phyloP scores from a whole-genome alignment of 2,113 vertebrate genomes.

The Enhydra lutris region DNA sequence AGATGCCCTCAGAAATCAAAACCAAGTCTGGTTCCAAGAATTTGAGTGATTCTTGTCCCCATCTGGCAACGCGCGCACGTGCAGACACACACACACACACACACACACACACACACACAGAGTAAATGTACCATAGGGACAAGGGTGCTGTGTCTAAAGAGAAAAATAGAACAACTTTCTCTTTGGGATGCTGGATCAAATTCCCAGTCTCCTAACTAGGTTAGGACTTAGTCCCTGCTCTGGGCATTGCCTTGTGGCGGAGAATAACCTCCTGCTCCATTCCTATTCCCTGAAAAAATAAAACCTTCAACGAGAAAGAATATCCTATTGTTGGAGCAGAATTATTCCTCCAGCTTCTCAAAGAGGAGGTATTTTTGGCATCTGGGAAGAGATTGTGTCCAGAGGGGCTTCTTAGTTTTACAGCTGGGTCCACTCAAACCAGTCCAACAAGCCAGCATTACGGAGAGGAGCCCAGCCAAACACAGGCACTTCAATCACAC shows the following conservation, averaged over 20 bases:
- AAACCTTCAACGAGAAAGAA: constrained; percentile 58
- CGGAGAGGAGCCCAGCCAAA: constrained; percentile 59
- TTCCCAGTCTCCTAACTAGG: constrained; percentile 60
- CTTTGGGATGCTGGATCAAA: constrained; percentile 56
- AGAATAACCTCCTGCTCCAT: constrained; percentile 53
- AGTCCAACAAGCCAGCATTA: constrained; percentile 55
- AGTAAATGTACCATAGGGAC: neutral
- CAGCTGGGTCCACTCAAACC: constrained; percentile 69
- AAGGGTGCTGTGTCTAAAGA: constrained; percentile 66
- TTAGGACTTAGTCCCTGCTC: constrained; percentile 52
- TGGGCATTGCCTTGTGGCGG: constrained; percentile 55
- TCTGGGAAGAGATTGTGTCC: constrained; percentile 71
- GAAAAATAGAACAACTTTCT: constrained; percentile 47
- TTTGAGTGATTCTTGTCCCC: neutral
- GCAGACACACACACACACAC: neutral
- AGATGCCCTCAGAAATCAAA: constrained; percentile 47
- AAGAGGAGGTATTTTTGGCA: constrained; percentile 61
- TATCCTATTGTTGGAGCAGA: constrained; percentile 70
- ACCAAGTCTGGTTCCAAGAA: constrained; percentile 24
- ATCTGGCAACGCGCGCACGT: neutral
- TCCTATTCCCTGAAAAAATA: constrained; percentile 37
- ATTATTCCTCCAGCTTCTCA: constrained; percentile 60
- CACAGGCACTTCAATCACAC: constrained; percentile 47
- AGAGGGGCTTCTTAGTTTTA: constrained; percentile 72
- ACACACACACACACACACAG: neutral